Conservation (phyloP, 2,888 invertebrate species). For the Troides oblongomaculatus region DNA sequence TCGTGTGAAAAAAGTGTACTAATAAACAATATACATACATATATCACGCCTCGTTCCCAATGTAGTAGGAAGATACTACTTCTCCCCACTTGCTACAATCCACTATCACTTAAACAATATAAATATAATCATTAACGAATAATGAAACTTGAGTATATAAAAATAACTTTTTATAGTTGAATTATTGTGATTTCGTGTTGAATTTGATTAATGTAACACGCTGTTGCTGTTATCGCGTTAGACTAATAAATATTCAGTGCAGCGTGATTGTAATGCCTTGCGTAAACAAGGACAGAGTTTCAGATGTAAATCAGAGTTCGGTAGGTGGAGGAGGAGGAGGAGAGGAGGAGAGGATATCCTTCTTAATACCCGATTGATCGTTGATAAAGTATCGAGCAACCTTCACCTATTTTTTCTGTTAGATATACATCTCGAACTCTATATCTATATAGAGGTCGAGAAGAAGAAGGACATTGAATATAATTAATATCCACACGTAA, state of each 20-base stretch:
- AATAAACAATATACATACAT: no score
- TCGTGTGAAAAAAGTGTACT: no score
- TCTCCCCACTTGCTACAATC: no score
- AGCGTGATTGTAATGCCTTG: constrained; percentile 42
- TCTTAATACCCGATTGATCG: constrained; percentile 16
- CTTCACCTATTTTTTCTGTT: constrained; percentile 8
- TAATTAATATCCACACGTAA: background rate
- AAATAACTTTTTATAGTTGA: background rate
- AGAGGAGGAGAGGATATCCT: constrained; percentile 16
- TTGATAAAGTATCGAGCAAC: constrained; percentile 13
- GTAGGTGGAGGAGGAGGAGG: no score
- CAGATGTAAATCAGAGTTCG: constrained; percentile 36
- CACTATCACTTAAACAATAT: no score
- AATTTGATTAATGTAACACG: constrained; percentile 21
- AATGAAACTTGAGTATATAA: no score
- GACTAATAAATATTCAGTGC: constrained; percentile 43
- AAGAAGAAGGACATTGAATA: background rate
- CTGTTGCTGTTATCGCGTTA: constrained; percentile 24
- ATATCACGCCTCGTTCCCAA: no score
- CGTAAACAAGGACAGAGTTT: constrained; percentile 45
- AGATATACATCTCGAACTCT: background rate
- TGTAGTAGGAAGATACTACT: no score
- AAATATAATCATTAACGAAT: no score
- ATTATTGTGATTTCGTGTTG: constrained; percentile 6
- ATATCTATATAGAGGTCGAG: background rate